These are phyloP conservation scores for Rhinoraja longicauda DNA, from an alignment of 2,797 vertebrate species.

Conservation along the genomic window DNA sequence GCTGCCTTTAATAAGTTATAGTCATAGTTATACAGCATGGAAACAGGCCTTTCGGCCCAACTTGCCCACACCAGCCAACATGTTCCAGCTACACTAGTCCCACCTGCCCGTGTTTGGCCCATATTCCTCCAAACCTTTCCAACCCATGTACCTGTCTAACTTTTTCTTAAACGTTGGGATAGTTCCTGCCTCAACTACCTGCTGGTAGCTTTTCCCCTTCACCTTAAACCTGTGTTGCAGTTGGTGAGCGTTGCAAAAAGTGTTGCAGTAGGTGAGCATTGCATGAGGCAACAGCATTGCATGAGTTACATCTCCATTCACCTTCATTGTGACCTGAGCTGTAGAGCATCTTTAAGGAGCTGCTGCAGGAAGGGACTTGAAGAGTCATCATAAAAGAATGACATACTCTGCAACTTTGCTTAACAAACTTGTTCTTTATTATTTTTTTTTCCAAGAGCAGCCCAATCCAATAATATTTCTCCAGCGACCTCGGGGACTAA, in stretches of 20 bases:
- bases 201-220: too few species aligned
- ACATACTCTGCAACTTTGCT: conserved; percentile 35
- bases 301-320: conserved; percentile 36
- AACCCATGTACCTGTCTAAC: too few species aligned
- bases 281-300: conserved; percentile 1
- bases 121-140: too few species aligned
- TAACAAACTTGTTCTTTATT: neutral
- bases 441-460: neutral
- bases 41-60: too few species aligned
- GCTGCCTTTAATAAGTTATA: neutral
- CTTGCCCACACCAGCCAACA: too few species aligned
- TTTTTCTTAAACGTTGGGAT: too few species aligned
- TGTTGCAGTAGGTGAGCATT: neutral
- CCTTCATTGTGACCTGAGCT: conserved; percentile 34
- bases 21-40: too few species aligned
- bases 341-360: conserved; percentile 4
- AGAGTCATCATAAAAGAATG: conserved; percentile 32
- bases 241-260: too few species aligned
- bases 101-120: too few species aligned
- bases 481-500: neutral
- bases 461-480: conserved; percentile 25
- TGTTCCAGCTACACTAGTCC: too few species aligned
- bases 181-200: too few species aligned
- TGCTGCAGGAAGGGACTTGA: conserved; percentile 14
- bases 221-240: too few species aligned